A percentile compares a stretch with the other conserved stretches of the same genome.
phyloP scores from a whole-genome alignment of 23 tunicate genomes.

The Botrylloides violaceus region DNA sequence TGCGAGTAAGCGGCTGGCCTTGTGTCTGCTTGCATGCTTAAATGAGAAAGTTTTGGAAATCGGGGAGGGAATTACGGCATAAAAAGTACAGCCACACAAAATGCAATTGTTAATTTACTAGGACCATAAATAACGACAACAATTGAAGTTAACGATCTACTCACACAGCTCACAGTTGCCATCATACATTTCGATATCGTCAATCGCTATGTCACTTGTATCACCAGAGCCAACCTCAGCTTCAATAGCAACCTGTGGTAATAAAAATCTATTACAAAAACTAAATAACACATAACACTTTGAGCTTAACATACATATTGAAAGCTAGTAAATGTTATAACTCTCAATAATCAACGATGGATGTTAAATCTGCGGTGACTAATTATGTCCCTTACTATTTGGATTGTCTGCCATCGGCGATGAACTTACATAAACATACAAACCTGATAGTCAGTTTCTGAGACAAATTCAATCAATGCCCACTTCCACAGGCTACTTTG shows the following conservation, averaged over 20 bases:
- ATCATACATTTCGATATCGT: slow-evolving; percentile 42
- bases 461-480: slow-evolving; percentile 25
- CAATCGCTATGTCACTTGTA: slow-evolving; percentile 46
- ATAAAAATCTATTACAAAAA: not conserved
- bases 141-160: not conserved
- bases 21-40: too few relatives aligned
- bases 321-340: too few relatives aligned
- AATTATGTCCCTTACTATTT: too few relatives aligned
- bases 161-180: slow-evolving; percentile 39
- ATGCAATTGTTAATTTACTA: too few relatives aligned
- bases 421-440: slow-evolving; percentile 1
- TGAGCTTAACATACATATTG: not conserved
- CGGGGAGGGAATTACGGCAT: too few relatives aligned
- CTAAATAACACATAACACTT: not conserved
- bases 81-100: too few relatives aligned
- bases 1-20: too few relatives aligned
- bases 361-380: too few relatives aligned
- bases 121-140: too few relatives aligned
- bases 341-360: too few relatives aligned
- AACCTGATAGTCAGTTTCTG: slow-evolving; percentile 54
- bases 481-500: slow-evolving; percentile 38
- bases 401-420: too few relatives aligned
- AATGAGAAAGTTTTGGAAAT: too few relatives aligned
- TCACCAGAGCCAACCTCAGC: slow-evolving; percentile 30
- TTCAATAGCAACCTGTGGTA: slow-evolving; percentile 26